Conservation (phyloP, 2,888 invertebrate species). For the Amblyteles armatorius region DNA sequence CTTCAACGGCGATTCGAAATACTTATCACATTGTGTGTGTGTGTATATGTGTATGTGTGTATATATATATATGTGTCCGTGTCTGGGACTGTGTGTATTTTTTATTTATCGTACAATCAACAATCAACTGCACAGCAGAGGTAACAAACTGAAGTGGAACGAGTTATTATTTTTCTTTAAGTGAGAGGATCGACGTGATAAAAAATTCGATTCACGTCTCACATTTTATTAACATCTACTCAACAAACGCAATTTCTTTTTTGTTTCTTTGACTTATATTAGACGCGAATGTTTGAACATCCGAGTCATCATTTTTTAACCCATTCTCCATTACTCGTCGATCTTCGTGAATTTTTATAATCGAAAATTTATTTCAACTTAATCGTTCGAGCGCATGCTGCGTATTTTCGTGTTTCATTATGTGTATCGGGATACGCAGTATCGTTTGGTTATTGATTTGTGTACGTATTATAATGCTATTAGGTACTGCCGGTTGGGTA, state of each 20-base stretch:
- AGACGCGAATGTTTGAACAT: constrained; percentile 1
- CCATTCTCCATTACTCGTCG: background rate
- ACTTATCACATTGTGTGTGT: constrained; percentile 55
- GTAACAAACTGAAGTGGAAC: constrained; percentile 68
- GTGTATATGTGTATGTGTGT: constrained; percentile 26
- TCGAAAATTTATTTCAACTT: constrained; percentile 1
- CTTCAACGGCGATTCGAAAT: constrained; percentile 62
- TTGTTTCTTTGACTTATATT: background rate
- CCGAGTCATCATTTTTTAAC: background rate
- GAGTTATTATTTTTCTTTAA: constrained; percentile 26
- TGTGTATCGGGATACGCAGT: constrained; percentile 44
- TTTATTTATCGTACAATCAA: constrained; percentile 61
- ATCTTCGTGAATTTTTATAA: constrained; percentile 24
- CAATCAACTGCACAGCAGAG: constrained; percentile 73
- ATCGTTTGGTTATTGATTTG: constrained; percentile 44
- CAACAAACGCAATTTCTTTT: constrained; percentile 24
- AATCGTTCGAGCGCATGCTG: constrained; percentile 34
- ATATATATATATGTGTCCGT: background rate
- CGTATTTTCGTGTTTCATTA: constrained; percentile 32
- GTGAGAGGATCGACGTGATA: constrained; percentile 45
- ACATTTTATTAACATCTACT: constrained; percentile 41
- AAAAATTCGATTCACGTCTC: constrained; percentile 25
- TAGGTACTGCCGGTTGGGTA: constrained; percentile 61
- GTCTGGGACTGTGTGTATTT: constrained; percentile 20
- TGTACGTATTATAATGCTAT: constrained; percentile 54